phyloP scores from a whole-genome alignment of 2,113 vertebrate genomes.

The Aythya baeri region DNA sequence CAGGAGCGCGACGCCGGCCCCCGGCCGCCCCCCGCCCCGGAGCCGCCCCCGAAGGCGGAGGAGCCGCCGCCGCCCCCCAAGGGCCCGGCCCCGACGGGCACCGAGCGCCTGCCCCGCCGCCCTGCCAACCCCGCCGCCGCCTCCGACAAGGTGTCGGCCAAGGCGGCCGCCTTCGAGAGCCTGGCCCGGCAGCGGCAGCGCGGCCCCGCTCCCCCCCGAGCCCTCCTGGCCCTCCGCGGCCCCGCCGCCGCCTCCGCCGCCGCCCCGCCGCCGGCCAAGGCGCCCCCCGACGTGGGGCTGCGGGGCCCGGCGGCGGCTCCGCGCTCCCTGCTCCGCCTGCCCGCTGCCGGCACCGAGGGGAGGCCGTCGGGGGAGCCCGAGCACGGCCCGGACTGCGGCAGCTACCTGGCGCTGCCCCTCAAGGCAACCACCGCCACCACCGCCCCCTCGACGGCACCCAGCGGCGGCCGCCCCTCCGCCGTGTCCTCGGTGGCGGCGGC shows the following conservation, averaged over 20 bases:
- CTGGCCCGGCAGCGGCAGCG: conserved; percentile 67
- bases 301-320: not conserved
- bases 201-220: conserved; percentile 1
- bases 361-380: not conserved
- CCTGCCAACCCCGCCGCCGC: conserved; percentile 66
- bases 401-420: conserved; percentile 86
- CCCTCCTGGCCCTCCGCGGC: not conserved
- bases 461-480: too few relatives aligned
- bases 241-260: not conserved
- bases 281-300: not conserved
- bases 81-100: not conserved
- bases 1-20: conserved; percentile 64
- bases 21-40: not conserved
- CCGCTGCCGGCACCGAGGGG: conserved; percentile 9
- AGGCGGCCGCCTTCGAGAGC: conserved; percentile 69
- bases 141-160: conserved; percentile 65
- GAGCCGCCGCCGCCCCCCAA: not conserved
- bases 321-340: too few relatives aligned
- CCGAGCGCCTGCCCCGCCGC: conserved; percentile 48
- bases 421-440: not conserved
- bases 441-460: too few relatives aligned
- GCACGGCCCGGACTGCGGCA: conserved; percentile 75
- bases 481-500: too few relatives aligned
- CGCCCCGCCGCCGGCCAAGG: not conserved
- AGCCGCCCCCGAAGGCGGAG: not conserved